Conservation (phyloP, 2,797 vertebrate genomes). For the Lemur catta region DNA sequence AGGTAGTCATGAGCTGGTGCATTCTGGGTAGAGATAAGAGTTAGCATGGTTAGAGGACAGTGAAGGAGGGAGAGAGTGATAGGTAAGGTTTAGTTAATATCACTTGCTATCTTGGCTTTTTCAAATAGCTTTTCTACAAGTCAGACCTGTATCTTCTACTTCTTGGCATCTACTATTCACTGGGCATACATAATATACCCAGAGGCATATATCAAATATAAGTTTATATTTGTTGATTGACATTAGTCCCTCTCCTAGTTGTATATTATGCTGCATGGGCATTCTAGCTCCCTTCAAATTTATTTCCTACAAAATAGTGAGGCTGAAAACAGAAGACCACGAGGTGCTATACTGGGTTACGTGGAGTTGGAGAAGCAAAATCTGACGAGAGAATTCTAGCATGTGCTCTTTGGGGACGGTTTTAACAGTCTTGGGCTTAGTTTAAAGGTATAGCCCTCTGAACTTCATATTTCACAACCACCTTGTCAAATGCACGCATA, state of each 20-base stretch:
- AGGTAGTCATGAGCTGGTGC: not conserved
- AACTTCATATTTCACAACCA: not conserved
- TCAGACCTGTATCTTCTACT: not conserved
- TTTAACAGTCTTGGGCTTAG: not conserved
- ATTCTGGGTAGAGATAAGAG: not conserved
- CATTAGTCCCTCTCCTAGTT: not conserved
- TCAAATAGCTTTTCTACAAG: not conserved
- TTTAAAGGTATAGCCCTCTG: not conserved
- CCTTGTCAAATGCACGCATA: not conserved
- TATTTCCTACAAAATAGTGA: not conserved
- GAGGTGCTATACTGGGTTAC: not conserved
- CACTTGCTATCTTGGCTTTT: not conserved
- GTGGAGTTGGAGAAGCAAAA: not conserved
- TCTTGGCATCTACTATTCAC: not conserved
- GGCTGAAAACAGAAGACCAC: not conserved
- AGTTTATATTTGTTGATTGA: not conserved
- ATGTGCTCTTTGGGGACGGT: not conserved
- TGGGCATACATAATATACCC: not conserved
- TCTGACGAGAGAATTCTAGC: not conserved
- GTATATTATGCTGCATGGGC: not conserved
- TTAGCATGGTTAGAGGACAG: not conserved
- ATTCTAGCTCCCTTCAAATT: not conserved
- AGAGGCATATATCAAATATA: not conserved
- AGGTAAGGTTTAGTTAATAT: not conserved
- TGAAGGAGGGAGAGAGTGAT: not conserved